Evolutionary conservation across 2,113 vertebrate genomes (phyloP).

Genomic region (Tetrax tetrax): DNA sequence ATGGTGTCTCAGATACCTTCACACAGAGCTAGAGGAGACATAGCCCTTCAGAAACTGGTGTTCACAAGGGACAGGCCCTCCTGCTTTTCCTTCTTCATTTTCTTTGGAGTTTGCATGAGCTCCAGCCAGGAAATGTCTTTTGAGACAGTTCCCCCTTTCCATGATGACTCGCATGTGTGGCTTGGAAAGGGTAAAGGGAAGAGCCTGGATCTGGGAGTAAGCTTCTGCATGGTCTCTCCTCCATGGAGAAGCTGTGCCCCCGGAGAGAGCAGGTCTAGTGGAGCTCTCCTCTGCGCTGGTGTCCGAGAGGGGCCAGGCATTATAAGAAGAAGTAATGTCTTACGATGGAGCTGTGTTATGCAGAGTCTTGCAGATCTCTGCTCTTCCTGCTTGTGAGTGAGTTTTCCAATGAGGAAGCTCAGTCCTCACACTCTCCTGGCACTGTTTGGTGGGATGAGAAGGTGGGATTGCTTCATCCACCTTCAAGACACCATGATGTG

Average conservation of each 20-base stretch:
- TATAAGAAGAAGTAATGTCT: rapidly evolving
- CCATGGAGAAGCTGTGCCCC: background rate
- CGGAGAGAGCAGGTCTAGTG: background rate
- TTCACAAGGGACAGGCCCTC: background rate
- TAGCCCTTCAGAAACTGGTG: background rate
- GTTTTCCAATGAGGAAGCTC: background rate
- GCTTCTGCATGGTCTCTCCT: background rate
- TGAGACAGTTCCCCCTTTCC: background rate
- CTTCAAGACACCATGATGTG: background rate
- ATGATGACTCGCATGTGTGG: background rate
- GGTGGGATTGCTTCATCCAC: background rate
- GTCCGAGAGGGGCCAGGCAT: background rate
- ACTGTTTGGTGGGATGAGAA: background rate
- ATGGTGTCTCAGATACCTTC: background rate
- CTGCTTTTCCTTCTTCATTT: background rate
- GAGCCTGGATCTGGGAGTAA: background rate
- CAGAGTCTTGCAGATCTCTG: background rate
- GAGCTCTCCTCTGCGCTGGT: background rate
- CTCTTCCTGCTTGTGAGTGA: background rate
- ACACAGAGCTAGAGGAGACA: background rate
- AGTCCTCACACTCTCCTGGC: background rate
- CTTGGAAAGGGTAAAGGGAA: background rate
- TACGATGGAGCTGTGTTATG: background rate
- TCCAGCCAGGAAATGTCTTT: background rate
- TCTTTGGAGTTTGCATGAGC: background rate